phyloP scores from a whole-genome alignment of 64 coral and sea anemone species.

The Pocillopora verrucosa region DNA sequence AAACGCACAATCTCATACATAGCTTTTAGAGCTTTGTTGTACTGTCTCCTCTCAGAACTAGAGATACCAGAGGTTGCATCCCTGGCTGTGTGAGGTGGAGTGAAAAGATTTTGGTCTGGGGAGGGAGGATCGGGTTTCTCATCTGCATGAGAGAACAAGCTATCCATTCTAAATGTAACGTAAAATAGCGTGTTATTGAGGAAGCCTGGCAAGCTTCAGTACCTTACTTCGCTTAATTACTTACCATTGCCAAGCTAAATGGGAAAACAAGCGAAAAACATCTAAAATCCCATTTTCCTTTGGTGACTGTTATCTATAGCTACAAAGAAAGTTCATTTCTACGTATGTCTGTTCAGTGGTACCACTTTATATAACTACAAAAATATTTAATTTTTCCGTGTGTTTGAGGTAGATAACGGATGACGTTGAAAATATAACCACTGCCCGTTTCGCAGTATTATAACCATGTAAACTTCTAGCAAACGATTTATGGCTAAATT shows the following conservation, averaged over 20 bases:
- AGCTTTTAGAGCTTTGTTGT: conserved; percentile 92
- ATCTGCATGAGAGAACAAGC: background rate
- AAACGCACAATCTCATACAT: conserved; percentile 93
- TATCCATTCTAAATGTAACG: conserved; percentile 24
- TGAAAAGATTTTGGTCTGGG: conserved; percentile 22
- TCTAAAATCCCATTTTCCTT: too few species aligned
- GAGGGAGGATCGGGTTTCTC: conserved; percentile 5
- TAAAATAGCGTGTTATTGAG: background rate
- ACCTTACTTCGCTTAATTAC: too few species aligned
- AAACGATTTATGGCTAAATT: background rate
- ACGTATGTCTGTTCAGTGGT: too few species aligned
- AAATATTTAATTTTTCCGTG: too few species aligned
- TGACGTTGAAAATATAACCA: too few species aligned
- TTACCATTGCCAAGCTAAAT: too few species aligned
- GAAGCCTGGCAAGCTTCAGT: background rate
- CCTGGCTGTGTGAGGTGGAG: background rate
- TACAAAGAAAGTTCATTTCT: too few species aligned
- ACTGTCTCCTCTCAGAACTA: conserved; percentile 80
- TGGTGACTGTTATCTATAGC: too few species aligned
- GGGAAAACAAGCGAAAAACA: too few species aligned
- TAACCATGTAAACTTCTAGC: background rate
- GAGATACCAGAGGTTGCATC: conserved; percentile 33
- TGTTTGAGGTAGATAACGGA: too few species aligned
- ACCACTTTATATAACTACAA: too few species aligned
- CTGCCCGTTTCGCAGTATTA: too few species aligned